Conservation (phyloP, 2,888 invertebrate species). For the Ceraclea dissimilis region DNA sequence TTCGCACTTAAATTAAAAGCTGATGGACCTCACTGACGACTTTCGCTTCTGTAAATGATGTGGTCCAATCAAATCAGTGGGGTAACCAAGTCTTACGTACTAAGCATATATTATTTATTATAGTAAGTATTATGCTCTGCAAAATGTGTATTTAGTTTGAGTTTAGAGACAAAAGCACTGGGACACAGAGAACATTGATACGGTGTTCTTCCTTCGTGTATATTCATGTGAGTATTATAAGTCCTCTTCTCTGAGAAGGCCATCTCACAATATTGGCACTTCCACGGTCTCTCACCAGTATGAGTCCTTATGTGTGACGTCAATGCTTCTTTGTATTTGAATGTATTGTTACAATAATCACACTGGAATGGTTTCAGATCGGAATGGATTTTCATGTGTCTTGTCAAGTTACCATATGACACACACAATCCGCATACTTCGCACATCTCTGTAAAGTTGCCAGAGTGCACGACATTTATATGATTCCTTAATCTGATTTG, state of each 20-base stretch:
- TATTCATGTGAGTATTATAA: conserved; percentile 26
- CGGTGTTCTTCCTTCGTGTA: conserved; percentile 32
- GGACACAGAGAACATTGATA: too few species aligned
- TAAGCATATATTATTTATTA: too few species aligned
- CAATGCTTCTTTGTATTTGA: not conserved
- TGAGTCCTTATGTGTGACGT: conserved; percentile 19
- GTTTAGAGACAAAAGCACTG: too few species aligned
- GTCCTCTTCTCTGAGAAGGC: conserved; percentile 23
- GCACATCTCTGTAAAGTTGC: not conserved
- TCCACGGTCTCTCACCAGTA: conserved; percentile 24
- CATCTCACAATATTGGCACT: conserved; percentile 22
- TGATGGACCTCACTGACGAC: too few species aligned
- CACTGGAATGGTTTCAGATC: not conserved
- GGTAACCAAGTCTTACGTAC: too few species aligned
- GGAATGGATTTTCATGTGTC: not conserved
- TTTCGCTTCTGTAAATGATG: too few species aligned
- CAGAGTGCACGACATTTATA: not conserved
- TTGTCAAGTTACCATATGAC: not conserved
- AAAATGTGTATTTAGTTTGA: too few species aligned
- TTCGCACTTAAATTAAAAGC: too few species aligned
- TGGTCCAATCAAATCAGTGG: too few species aligned
- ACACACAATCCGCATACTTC: not conserved
- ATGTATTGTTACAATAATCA: not conserved
- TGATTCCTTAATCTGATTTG: not conserved
- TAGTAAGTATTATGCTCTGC: too few species aligned